Base-by-base conservation (phyloP, 1,140 invertebrate genomes). In the Nasonia vitripennis region DNA sequence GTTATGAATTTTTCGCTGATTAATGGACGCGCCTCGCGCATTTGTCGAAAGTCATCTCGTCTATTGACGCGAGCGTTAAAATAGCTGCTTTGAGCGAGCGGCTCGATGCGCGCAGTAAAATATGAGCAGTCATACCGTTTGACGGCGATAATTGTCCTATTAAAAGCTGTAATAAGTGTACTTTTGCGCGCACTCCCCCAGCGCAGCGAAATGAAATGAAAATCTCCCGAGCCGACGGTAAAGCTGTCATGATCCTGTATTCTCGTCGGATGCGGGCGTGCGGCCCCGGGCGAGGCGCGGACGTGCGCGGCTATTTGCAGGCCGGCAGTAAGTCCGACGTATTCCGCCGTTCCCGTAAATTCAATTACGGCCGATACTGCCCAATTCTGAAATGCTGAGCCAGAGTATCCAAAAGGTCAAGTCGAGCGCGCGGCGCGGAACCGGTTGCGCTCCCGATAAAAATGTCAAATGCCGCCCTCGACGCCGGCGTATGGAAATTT, bases 371-470 rank as follows among this genome's bases (percentile, higher is more conserved):
- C 17, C 23, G 68, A 71, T 27, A 27, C 68, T 4, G 68, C 17
- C n/a, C 10, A 31, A 27, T 70, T 5, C 23, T 17, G 51, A 55
- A 55, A 55, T 55, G 51, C 14, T n/a, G 41, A 45, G 9, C 41
- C 5, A 10, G 9, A 11, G 9, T 45, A 7, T 9, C 6, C 41
- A 0, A 51, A 70, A 82, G 45, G 48, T 51, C 2, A 37, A 67
- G 12, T 62, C 74, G 37, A 37, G 55, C 55, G 55, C 55, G 55
- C 4, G 20, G 17, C 67, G 27, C 41, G 78, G 55, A 86, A 86
- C 84, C 80, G 84, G 84, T 86, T 85, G 73, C 55, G 78, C 12
- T 71, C 78, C 73, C 67, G 37, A 78, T 86, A 86, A 82, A 86
- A 86, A 86, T 78, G 80, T 82, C 85, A 86, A 86, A 78, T 55